Conservation (phyloP, 2,797 vertebrate species). For the Halcyon smyrnensis region DNA sequence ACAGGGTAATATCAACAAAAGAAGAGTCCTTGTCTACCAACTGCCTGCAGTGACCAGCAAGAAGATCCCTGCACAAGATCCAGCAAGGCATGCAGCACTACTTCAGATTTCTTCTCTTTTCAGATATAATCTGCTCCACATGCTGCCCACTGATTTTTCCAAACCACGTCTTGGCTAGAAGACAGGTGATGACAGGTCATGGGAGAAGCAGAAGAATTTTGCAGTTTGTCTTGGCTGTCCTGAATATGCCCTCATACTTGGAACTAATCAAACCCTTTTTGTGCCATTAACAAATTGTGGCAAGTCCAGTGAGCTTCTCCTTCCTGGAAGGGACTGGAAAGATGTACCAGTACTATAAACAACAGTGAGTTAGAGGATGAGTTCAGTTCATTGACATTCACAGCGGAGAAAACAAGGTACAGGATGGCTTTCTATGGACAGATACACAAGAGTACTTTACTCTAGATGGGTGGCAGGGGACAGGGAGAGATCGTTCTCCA, state of each 20-base stretch:
- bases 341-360: neutral
- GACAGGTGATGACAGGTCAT: slow-evolving; percentile 53
- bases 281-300: neutral
- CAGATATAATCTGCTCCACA: slow-evolving; percentile 45
- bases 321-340: neutral
- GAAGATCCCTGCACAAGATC: neutral
- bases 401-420: neutral
- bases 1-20: neutral
- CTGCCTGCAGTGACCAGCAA: neutral
- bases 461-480: neutral
- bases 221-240: slow-evolving; percentile 59
- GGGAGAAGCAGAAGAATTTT: slow-evolving; percentile 51
- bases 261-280: neutral
- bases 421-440: neutral
- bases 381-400: neutral
- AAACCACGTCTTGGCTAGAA: slow-evolving; percentile 26
- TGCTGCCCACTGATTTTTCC: slow-evolving; percentile 22
- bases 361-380: neutral
- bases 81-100: neutral
- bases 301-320: neutral
- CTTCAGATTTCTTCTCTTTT: slow-evolving; percentile 2
- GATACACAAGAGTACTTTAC: neutral
- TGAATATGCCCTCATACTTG: neutral
- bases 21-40: neutral
- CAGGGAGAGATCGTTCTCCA: neutral